Percentiles rank a stretch among this genome's conserved stretches.
phyloP scores from a whole-genome alignment of 2,888 invertebrate genomes.

The Pollenia angustigena region DNA sequence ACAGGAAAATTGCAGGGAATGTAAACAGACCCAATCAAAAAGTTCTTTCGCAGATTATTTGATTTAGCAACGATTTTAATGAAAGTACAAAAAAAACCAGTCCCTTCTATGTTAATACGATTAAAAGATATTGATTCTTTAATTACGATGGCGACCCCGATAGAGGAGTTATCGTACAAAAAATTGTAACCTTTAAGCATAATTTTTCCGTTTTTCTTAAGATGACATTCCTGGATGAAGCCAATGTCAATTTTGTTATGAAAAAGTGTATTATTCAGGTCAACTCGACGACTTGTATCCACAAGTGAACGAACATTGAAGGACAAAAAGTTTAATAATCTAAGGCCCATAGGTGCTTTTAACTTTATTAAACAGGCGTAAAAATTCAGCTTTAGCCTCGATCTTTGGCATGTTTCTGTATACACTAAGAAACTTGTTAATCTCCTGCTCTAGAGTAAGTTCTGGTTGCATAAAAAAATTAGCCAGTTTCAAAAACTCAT shows the following conservation, averaged over 20 bases:
- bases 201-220: background rate
- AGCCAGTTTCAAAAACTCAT: constrained; percentile 23
- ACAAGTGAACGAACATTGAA: constrained; percentile 9
- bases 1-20: constrained; percentile 20
- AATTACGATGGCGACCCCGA: background rate
- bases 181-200: constrained; percentile 6
- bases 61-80: background rate
- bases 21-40: constrained; percentile 9
- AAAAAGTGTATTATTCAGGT: background rate
- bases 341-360: background rate
- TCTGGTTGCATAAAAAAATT: constrained; percentile 28
- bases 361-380: constrained; percentile 29
- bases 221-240: constrained; percentile 34
- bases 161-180: background rate
- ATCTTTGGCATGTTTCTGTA: constrained; percentile 28
- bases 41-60: constrained; percentile 3
- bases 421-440: constrained; percentile 5
- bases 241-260: constrained; percentile 33
- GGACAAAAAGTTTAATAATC: background rate
- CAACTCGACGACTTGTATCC: constrained; percentile 1
- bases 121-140: background rate
- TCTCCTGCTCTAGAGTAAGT: constrained; percentile 5
- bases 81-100: background rate
- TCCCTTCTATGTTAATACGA: background rate
- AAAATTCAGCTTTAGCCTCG: constrained; percentile 34